phyloP scores from a whole-genome alignment of 2,113 vertebrate genomes.

The Leucopternis melanops region DNA sequence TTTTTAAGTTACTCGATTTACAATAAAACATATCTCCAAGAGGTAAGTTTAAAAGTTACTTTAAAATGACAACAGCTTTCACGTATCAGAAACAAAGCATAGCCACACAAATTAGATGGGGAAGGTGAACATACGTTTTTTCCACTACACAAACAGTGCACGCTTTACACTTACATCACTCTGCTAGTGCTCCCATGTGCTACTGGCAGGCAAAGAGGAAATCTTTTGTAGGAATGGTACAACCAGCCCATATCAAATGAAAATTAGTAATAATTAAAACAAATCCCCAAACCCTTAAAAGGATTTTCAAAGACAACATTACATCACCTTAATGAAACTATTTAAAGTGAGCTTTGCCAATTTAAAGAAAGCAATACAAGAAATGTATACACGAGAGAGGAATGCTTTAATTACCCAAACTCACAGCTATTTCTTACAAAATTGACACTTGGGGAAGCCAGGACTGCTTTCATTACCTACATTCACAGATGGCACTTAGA shows the following conservation, averaged over 20 bases:
- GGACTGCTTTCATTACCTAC: background rate
- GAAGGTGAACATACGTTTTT: background rate
- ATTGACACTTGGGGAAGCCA: background rate
- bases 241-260: background rate
- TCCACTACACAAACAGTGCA: rapidly evolving
- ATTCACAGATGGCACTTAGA: background rate
- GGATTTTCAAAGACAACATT: background rate
- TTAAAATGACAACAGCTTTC: background rate
- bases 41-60: background rate
- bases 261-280: background rate
- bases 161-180: background rate
- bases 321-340: background rate
- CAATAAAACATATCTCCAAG: background rate
- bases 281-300: background rate
- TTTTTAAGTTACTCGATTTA: background rate
- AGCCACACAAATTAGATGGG: background rate
- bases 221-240: background rate
- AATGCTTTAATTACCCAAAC: background rate
- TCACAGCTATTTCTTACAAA: background rate
- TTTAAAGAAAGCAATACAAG: background rate
- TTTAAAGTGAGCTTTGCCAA: background rate
- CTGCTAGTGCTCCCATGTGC: background rate
- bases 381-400: rapidly evolving
- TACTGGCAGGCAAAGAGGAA: background rate
- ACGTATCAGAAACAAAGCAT: background rate